phyloP scores from a whole-genome alignment of 2,113 vertebrate genomes.

The Dascyllus trimaculatus region DNA sequence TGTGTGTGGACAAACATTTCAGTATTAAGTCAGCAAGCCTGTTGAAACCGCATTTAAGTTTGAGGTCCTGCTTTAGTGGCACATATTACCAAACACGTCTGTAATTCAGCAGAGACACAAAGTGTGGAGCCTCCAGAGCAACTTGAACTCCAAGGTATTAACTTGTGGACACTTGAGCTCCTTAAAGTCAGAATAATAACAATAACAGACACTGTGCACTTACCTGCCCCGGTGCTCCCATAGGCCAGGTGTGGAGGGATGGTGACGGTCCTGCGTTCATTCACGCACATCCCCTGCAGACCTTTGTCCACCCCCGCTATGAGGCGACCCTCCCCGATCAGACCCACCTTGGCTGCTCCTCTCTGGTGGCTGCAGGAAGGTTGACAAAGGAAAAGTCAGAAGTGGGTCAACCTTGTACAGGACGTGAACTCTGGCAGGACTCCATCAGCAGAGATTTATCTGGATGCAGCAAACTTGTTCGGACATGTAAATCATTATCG shows the following conservation, averaged over 20 bases:
- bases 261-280: constrained; percentile 92
- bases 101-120: no score
- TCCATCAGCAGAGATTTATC: neutral
- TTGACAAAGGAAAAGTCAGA: neutral
- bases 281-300: constrained; percentile 96
- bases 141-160: no score
- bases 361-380: constrained; percentile 86
- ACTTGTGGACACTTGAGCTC: no score
- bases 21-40: no score
- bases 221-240: constrained; percentile 93
- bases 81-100: no score
- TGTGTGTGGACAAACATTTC: no score
- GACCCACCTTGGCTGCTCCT: constrained; percentile 87
- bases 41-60: no score
- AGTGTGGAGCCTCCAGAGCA: no score
- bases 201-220: neutral
- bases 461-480: neutral
- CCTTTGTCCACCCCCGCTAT: constrained; percentile 94
- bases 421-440: neutral
- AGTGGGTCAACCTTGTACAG: neutral
- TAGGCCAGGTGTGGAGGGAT: constrained; percentile 95
- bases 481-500: neutral
- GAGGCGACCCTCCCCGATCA: constrained; percentile 92
- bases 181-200: no score
- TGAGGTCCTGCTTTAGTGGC: no score